Percentiles rank a stretch among this genome's conserved stretches.
Conservation (phyloP, 37 sponge, comb jelly and placozoan genomes). For the Halisarca cf. caerulea region DNA sequence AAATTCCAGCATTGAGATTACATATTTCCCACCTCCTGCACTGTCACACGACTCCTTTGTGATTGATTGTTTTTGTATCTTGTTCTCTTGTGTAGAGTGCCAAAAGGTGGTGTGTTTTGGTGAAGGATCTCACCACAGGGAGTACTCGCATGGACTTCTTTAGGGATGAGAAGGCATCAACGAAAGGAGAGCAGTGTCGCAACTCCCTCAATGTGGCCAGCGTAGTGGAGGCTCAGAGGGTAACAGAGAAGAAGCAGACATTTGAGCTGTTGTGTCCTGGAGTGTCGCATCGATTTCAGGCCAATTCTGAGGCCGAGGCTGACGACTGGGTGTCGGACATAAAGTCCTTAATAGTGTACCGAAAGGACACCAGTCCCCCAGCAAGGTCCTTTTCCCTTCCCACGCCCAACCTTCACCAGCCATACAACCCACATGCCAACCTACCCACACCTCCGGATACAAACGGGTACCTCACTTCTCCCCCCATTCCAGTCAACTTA, state of each 20-base stretch:
- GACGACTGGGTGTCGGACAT: constrained; percentile 70
- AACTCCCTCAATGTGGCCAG: constrained; percentile 63
- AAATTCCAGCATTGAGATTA: neutral
- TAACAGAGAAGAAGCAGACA: constrained; percentile 64
- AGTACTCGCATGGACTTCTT: constrained; percentile 64
- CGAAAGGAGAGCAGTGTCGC: constrained; percentile 65
- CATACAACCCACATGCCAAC: neutral
- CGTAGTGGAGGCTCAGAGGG: constrained; percentile 63
- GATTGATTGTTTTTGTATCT: neutral
- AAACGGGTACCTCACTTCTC: neutral
- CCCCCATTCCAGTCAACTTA: constrained; percentile 1
- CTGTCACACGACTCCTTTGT: neutral
- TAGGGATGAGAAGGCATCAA: constrained; percentile 78
- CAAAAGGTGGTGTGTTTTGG: constrained; percentile 73
- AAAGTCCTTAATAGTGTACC: constrained; percentile 46
- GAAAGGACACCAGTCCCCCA: constrained; percentile 36
- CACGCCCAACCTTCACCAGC: neutral
- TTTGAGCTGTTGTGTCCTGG: constrained; percentile 87
- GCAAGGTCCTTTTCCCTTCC: neutral
- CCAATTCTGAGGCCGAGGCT: constrained; percentile 74
- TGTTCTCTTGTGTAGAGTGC: constrained; percentile 51
- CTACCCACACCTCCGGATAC: constrained; percentile 47
- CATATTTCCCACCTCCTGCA: too few species aligned
- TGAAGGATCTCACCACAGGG: constrained; percentile 37
- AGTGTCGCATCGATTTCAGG: constrained; percentile 61